Evolutionary conservation across 1,140 invertebrate genomes (phyloP), one percentile per base, ranked within the genome.

Genomic region (Philaenus spumarius): DNA sequence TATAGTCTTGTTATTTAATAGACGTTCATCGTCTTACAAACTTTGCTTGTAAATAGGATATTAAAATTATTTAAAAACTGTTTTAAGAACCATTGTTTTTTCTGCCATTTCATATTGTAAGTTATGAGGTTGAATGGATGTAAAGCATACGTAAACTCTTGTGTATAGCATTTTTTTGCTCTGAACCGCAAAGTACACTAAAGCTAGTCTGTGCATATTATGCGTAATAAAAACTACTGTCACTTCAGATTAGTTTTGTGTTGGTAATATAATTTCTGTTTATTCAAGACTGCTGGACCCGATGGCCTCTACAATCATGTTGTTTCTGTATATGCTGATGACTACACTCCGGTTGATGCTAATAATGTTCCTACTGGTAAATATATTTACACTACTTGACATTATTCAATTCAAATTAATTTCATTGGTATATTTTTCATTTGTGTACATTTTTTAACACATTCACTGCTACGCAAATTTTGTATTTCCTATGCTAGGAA

Each of bases 361-460:
- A 75, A 78, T n/a, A 80, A 80, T 4, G 89, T 94, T 63, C 90
- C 91, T 12, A 93, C 86, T 35, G 93, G 93, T 1, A 79, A 82
- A 62, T 77, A 92, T 43, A 68, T n/a, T n/a, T n/a, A 70, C 22
- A 55, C 72, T 17, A 85, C 89, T 1, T 11, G 20, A 3, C 15
- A 17, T 42, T 2, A 11, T 42, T 2, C 2, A 3, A 3, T 42
- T 3, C 20, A 19, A 42, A 5, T 17, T 2, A 42, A 19, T 3
- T 42, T 42, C 15, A 42, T n/a, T n/a, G n/a, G n/a, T n/a, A n/a
- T n/a, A n/a, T n/a, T n/a, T n/a, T n/a, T n/a, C n/a, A n/a, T n/a
- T n/a, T n/a, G n/a, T n/a, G n/a, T n/a, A n/a, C n/a, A n/a, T n/a
- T n/a, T n/a, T n/a, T n/a, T n/a, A n/a, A n/a, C n/a, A n/a, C n/a